Evolutionary conservation across 2,888 invertebrate genomes (phyloP).

Genomic region (Stegana nigrithorax): DNA sequence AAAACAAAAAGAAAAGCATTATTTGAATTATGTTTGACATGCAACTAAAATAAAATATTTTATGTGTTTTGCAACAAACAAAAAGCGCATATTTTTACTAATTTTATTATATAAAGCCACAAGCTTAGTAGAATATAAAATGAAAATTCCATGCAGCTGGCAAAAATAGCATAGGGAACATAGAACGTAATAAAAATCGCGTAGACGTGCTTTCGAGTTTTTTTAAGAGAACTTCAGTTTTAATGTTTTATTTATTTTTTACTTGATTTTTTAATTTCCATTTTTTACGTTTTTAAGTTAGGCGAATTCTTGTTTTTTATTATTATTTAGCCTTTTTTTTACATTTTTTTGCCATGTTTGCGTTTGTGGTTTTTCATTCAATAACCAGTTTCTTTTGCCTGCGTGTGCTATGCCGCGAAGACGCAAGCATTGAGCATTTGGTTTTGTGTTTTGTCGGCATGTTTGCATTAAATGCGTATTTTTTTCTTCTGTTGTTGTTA

Average conservation of each 20-base stretch:
- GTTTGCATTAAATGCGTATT: background rate
- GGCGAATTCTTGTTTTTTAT: slow-evolving; percentile 14
- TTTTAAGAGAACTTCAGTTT: slow-evolving; percentile 6
- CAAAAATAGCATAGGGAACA: background rate
- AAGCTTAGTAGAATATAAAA: background rate
- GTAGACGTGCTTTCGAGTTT: background rate
- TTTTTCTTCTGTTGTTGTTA: background rate
- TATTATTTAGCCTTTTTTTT: slow-evolving; percentile 13
- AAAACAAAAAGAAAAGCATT: too few relatives aligned
- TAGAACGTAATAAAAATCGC: slow-evolving; percentile 21
- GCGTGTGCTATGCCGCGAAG: background rate
- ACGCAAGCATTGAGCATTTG: background rate
- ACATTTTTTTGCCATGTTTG: slow-evolving; percentile 36
- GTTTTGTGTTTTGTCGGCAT: too few relatives aligned
- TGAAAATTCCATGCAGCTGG: background rate
- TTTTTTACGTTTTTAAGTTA: background rate
- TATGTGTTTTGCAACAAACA: too few relatives aligned
- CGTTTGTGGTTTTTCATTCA: slow-evolving; percentile 51
- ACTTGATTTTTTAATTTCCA: slow-evolving; percentile 3
- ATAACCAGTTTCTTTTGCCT: slow-evolving; percentile 50
- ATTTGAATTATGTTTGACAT: background rate
- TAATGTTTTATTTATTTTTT: background rate
- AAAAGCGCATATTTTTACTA: too few relatives aligned
- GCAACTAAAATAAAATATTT: background rate
- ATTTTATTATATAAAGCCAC: too few relatives aligned